Percentiles rank a stretch among this genome's conserved stretches.
Conservation (phyloP, 2,888 invertebrate genomes). For the Isoperla grammatica region DNA sequence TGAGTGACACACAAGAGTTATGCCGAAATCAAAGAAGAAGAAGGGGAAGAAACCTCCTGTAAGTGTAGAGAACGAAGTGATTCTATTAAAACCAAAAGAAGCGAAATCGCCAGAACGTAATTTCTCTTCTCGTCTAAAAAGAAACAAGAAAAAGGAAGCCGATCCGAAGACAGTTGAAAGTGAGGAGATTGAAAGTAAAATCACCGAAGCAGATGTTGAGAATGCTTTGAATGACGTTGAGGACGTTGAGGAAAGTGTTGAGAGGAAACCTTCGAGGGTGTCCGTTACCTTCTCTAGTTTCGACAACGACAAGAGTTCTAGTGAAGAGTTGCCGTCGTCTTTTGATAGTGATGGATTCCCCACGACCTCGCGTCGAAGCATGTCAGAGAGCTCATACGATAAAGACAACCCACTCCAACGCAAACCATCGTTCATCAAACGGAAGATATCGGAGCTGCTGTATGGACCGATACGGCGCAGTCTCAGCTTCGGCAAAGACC, state of each 20-base stretch:
- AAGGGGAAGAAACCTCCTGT: not conserved
- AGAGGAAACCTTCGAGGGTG: not conserved
- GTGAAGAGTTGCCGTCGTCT: too few species aligned
- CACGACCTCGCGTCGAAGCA: not conserved
- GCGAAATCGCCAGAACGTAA: not conserved
- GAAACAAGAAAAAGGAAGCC: not conserved
- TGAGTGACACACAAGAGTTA: not conserved
- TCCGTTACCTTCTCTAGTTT: too few species aligned
- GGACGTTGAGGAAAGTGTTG: not conserved
- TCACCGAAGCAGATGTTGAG: not conserved
- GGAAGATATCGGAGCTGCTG: constrained; percentile 9
- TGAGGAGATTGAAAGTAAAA: not conserved
- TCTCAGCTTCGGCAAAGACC: constrained; percentile 40
- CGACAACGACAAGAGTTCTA: too few species aligned
- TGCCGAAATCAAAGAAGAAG: constrained; percentile 13
- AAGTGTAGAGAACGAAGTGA: not conserved
- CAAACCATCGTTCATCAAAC: constrained; percentile 14
- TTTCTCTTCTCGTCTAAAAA: not conserved
- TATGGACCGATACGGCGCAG: constrained; percentile 39
- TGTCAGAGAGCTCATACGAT: constrained; percentile 5
- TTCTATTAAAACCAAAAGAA: not conserved
- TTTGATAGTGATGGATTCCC: too few species aligned
- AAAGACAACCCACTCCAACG: not conserved
- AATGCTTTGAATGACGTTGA: not conserved
- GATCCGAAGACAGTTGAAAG: not conserved